Conservation (phyloP, 1,140 invertebrate species). For the Antheraea pernyi region DNA sequence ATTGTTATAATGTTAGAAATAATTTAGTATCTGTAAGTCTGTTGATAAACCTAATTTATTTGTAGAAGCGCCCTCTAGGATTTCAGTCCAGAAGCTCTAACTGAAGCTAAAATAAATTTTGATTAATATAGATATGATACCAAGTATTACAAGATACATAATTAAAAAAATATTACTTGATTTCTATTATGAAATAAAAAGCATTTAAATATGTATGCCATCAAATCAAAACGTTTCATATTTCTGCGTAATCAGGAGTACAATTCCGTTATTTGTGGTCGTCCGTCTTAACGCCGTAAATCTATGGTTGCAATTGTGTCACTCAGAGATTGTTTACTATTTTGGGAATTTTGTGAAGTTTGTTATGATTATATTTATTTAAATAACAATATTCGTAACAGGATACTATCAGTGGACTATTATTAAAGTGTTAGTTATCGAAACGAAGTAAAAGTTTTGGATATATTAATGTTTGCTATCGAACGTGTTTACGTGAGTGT, state of each 20-base stretch:
- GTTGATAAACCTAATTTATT: too few species aligned
- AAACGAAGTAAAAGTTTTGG: constrained; percentile 16
- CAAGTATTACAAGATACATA: background rate
- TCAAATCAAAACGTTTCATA: background rate
- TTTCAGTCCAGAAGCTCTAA: background rate
- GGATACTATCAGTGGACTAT: constrained; percentile 20
- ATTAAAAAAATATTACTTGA: background rate
- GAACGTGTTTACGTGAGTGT: constrained; percentile 70
- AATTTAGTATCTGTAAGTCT: too few species aligned
- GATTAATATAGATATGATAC: background rate
- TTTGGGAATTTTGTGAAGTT: constrained; percentile 49
- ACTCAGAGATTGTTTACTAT: constrained; percentile 72
- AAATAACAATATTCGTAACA: constrained; percentile 20
- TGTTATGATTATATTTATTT: constrained; percentile 25
- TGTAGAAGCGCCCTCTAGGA: background rate
- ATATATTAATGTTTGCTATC: constrained; percentile 24
- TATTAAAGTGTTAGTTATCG: constrained; percentile 17
- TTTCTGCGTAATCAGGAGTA: constrained; percentile 46
- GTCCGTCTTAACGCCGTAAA: constrained; percentile 63
- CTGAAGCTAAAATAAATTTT: background rate
- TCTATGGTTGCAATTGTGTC: constrained; percentile 77
- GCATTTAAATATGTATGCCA: constrained; percentile 20
- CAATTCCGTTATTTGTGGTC: constrained; percentile 71
- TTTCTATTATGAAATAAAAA: background rate
- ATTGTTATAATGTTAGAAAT: too few species aligned